phyloP scores from a whole-genome alignment of 1,140 invertebrate genomes.

The Drosophila bifasciata region DNA sequence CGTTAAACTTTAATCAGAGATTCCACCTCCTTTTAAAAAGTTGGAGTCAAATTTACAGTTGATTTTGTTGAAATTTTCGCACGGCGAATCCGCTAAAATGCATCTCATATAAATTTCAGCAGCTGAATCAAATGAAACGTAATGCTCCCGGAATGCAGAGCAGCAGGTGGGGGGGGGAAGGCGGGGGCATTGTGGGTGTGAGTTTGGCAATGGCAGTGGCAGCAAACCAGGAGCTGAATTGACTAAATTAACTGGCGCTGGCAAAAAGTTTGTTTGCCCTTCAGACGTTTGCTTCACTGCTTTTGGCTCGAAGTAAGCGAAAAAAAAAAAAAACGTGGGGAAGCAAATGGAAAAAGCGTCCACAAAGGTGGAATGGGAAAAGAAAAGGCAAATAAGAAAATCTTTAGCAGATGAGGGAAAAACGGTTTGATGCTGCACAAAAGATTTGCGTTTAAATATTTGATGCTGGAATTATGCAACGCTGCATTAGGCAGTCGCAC shows the following conservation, averaged over 20 bases:
- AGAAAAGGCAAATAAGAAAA: slow-evolving; percentile 2
- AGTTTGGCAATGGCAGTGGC: neutral
- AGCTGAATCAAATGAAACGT: slow-evolving; percentile 64
- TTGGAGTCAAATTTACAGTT: slow-evolving; percentile 62
- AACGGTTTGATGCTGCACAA: slow-evolving; percentile 72
- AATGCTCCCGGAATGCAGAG: slow-evolving; percentile 52
- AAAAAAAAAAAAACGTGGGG: neutral
- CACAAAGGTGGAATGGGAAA: neutral
- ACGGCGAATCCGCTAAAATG: slow-evolving; percentile 34
- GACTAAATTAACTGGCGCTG: slow-evolving; percentile 74
- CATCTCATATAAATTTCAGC: slow-evolving; percentile 54
- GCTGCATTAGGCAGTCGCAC: slow-evolving; percentile 70
- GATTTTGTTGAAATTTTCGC: slow-evolving; percentile 60
- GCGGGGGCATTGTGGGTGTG: neutral
- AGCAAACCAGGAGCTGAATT: slow-evolving; percentile 55
- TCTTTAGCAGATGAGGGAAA: slow-evolving; percentile 17
- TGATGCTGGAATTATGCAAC: slow-evolving; percentile 78
- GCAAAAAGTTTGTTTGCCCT: slow-evolving; percentile 75
- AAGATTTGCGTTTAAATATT: slow-evolving; percentile 78
- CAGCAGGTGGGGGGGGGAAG: neutral
- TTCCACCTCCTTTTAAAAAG: slow-evolving; percentile 18
- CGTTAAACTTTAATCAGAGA: slow-evolving; percentile 68
- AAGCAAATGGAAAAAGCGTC: neutral
- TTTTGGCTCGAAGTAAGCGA: slow-evolving; percentile 9
- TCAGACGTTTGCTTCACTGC: slow-evolving; percentile 61